Conservation (phyloP, 2,888 invertebrate species). For the Acronicta alni region DNA sequence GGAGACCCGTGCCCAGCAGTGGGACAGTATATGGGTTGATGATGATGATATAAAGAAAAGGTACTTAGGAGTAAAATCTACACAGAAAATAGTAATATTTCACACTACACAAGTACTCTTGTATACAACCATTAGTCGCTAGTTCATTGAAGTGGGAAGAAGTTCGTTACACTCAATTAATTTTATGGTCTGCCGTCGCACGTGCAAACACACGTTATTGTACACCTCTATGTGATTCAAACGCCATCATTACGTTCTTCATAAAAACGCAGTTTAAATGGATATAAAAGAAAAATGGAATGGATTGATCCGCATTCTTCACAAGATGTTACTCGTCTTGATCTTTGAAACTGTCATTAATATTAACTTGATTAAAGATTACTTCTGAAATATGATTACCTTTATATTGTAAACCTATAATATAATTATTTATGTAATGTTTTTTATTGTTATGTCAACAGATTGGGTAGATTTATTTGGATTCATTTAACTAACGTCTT, state of each 20-base stretch:
- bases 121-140: constrained; percentile 1
- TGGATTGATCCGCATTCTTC: neutral
- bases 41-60: too few relatives aligned
- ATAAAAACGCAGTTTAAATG: constrained; percentile 11
- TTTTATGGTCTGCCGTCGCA: constrained; percentile 56
- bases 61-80: neutral
- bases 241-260: constrained; percentile 35
- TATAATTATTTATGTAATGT: neutral
- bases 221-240: constrained; percentile 21
- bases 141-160: constrained; percentile 62
- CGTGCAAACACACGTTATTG: constrained; percentile 45
- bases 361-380: neutral
- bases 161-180: constrained; percentile 67
- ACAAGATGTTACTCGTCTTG: neutral
- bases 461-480: neutral
- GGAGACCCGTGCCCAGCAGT: too few relatives aligned
- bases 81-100: constrained; percentile 4
- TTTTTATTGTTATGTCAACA: neutral
- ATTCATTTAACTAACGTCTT: neutral
- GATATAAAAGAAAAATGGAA: constrained; percentile 7
- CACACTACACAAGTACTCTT: constrained; percentile 5
- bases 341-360: neutral
- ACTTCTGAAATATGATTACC: neutral
- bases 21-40: too few relatives aligned
- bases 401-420: neutral